Base-by-base conservation (phyloP, 2,888 invertebrate genomes). In the Idaea straminata region DNA sequence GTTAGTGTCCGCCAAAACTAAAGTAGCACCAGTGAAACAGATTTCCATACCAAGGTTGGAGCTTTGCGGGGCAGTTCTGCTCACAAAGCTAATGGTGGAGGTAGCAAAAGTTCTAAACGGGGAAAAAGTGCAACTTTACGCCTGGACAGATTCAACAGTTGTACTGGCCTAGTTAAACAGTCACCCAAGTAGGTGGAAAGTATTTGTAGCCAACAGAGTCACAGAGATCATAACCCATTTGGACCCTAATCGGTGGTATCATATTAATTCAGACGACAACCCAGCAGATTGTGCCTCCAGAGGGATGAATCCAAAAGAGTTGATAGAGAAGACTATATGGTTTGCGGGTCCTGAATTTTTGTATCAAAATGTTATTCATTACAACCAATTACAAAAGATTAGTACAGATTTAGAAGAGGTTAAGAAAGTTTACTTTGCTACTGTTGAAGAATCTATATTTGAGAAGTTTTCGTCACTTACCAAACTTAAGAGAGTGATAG, bases 131-230 rank as follows among this genome's bases (percentile, higher is more conserved):
- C 57, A 57, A 65, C 65, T 13, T 57, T 59, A 64, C 58, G 68
- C 36, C 63, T 69, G 57, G 69, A 57, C 57, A 57, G 57, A 57
- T 13, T 57, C 3, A 15, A 57, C 57, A 15, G 57, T 57, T 34
- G 57, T 34, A 58, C 16, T 57, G 16, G 25, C 36, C n/a, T n/a
- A n/a, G n/a, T n/a, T n/a, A n/a, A n/a, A n/a, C n/a, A n/a, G n/a
- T n/a, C n/a, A n/a, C n/a, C n/a, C n/a, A n/a, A n/a, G n/a, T n/a
- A n/a, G n/a, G n/a, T n/a, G n/a, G n/a, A n/a, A n/a, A n/a, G n/a
- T 57, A 13, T 57, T 57, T 57, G 57, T 57, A 10, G 57, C 57
- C 57, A 57, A 57, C 15, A 57, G 57, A 15, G 57, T 57, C 15
- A 15, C 13, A 5, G 57, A 57, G 5, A 57, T 57, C 13, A 57